A percentile compares a stretch with the other conserved stretches of the same genome.
phyloP scores from a whole-genome alignment of 1,140 invertebrate genomes.

The Macrobrachium nipponense region DNA sequence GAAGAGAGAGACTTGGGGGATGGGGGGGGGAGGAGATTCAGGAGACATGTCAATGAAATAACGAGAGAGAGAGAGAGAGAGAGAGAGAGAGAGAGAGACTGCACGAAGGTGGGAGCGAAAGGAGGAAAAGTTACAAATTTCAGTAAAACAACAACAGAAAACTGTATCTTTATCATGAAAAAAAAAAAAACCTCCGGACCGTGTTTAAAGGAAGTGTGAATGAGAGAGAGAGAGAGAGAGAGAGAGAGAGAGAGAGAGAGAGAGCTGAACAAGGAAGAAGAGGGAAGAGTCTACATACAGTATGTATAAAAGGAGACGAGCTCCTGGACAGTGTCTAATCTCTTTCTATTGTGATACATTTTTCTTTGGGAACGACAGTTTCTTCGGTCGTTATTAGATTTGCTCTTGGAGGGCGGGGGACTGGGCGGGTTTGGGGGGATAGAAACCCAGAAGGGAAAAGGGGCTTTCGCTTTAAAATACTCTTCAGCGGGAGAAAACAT shows the following conservation, averaged over 20 bases:
- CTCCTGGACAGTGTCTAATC: too few species aligned
- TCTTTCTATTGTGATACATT: too few species aligned
- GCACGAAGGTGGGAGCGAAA: not conserved
- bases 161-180: too few species aligned
- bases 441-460: not conserved
- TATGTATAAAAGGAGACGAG: too few species aligned
- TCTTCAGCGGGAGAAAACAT: too few species aligned
- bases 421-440: not conserved
- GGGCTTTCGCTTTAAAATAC: not conserved
- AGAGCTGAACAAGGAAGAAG: not conserved
- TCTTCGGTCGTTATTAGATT: not conserved
- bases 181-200: too few species aligned
- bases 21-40: not conserved
- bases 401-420: not conserved
- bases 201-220: not conserved
- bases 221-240: not conserved
- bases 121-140: not conserved
- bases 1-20: not conserved
- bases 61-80: slow-evolving; percentile 3
- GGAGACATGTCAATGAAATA: not conserved
- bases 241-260: not conserved
- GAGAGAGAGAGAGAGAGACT: slow-evolving; percentile 18
- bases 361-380: too few species aligned
- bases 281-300: not conserved
- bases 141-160: not conserved